Conservation (phyloP, 1,140 invertebrate species). For the Cherax destructor region DNA sequence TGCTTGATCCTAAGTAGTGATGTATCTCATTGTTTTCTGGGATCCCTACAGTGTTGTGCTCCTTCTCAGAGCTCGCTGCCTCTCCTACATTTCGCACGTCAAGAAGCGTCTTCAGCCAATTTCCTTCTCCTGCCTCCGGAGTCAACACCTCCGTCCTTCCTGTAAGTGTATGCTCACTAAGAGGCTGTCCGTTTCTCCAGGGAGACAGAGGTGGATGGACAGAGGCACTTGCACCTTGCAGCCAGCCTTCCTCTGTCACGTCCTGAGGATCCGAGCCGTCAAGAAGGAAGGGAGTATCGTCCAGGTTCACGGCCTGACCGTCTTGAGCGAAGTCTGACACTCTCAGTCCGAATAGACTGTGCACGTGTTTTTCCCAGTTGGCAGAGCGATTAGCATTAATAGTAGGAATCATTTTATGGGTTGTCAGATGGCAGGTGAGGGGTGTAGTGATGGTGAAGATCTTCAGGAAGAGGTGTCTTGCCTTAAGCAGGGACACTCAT, state of each 20-base stretch:
- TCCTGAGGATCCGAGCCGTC: not conserved
- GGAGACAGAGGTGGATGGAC: not conserved
- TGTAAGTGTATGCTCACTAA: not conserved
- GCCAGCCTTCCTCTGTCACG: not conserved
- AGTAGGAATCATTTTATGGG: conserved; percentile 46
- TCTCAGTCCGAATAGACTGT: conserved; percentile 38
- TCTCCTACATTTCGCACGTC: not conserved
- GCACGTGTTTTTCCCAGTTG: conserved; percentile 53
- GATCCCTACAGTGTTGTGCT: not conserved
- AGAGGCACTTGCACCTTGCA: not conserved
- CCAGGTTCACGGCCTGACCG: conserved; percentile 23
- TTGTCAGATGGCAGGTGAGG: not conserved
- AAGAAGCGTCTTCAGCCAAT: not conserved
- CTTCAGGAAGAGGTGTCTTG: too few relatives aligned
- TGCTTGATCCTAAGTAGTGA: not conserved
- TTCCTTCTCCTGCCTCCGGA: not conserved
- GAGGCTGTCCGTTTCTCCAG: conserved; percentile 7
- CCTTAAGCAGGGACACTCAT: not conserved
- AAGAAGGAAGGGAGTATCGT: conserved; percentile 55
- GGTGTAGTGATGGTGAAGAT: not conserved
- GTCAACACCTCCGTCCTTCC: not conserved
- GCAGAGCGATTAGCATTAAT: conserved; percentile 44
- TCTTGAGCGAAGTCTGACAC: conserved; percentile 26
- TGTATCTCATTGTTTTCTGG: not conserved
- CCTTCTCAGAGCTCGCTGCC: too few relatives aligned